Evolutionary conservation across 2,888 invertebrate genomes (phyloP).

Genomic region (Syritta pipiens): DNA sequence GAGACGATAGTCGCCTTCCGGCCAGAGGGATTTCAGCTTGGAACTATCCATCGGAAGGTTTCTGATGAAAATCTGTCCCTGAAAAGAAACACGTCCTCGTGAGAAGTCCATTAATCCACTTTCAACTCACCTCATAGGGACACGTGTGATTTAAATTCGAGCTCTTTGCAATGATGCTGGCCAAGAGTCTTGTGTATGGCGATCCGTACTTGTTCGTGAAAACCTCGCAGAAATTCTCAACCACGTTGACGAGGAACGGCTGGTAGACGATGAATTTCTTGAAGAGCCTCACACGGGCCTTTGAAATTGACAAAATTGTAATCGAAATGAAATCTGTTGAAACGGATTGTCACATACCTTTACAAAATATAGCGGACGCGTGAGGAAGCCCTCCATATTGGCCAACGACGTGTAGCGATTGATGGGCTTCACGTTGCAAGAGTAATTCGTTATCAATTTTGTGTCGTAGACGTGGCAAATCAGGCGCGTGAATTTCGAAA

Average conservation of each 20-base stretch:
- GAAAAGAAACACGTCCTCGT: too few relatives aligned
- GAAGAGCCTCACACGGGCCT: not conserved
- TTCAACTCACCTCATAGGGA: not conserved
- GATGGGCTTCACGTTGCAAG: not conserved
- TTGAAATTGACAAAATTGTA: not conserved
- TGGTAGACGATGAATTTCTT: conserved; percentile 2
- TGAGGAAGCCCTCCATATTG: not conserved
- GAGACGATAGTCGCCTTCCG: not conserved
- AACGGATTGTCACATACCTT: too few relatives aligned
- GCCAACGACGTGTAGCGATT: not conserved
- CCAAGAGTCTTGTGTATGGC: not conserved
- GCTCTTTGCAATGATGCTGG: not conserved
- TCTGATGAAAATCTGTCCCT: not conserved
- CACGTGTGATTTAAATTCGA: not conserved
- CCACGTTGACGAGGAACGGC: not conserved
- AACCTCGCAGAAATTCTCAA: not conserved
- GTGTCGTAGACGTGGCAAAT: not conserved
- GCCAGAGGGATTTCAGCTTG: not conserved
- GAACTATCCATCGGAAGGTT: not conserved
- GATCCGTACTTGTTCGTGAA: not conserved
- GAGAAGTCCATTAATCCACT: too few relatives aligned
- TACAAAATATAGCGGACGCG: too few relatives aligned
- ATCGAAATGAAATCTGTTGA: too few relatives aligned
- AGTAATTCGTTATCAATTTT: not conserved
- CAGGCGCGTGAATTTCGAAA: not conserved